Conservation (phyloP, 1,140 invertebrate species). For the Sweltsa coloradensis region DNA sequence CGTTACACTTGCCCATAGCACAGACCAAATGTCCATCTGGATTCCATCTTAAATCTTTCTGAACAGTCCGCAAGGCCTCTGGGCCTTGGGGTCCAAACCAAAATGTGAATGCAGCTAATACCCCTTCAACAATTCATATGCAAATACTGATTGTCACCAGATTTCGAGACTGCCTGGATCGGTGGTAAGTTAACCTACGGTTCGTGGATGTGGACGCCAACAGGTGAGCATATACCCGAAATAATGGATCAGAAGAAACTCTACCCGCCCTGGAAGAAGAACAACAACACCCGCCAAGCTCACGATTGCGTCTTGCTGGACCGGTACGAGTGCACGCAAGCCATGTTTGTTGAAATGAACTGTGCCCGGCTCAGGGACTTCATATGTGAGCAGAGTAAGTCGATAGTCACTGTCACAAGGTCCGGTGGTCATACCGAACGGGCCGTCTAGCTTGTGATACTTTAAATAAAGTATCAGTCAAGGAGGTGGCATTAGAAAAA, state of each 20-base stretch:
- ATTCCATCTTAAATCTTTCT: no score
- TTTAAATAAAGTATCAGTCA: no score
- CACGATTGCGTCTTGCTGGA: not conserved
- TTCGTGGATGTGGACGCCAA: not conserved
- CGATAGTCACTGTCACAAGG: no score
- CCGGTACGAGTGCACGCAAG: not conserved
- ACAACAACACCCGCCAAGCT: not conserved
- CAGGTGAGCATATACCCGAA: not conserved
- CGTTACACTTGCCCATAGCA: no score
- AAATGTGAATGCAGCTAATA: no score
- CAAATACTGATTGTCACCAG: not conserved
- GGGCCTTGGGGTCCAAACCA: no score
- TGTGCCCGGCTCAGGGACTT: not conserved
- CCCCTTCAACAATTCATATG: not conserved
- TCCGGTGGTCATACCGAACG: no score
- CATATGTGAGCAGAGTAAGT: not conserved
- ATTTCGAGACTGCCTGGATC: not conserved
- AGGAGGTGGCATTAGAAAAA: no score
- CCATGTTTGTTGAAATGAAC: not conserved
- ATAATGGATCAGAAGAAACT: not conserved
- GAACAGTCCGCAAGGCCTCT: no score
- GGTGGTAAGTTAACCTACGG: not conserved
- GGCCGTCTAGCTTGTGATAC: no score
- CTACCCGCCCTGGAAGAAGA: not conserved
- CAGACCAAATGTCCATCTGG: not conserved